Percentiles rank a stretch among this genome's conserved stretches.
Evolutionary conservation across 2,888 invertebrate species (phyloP).

Genomic region (Rhabditoides inermis): DNA sequence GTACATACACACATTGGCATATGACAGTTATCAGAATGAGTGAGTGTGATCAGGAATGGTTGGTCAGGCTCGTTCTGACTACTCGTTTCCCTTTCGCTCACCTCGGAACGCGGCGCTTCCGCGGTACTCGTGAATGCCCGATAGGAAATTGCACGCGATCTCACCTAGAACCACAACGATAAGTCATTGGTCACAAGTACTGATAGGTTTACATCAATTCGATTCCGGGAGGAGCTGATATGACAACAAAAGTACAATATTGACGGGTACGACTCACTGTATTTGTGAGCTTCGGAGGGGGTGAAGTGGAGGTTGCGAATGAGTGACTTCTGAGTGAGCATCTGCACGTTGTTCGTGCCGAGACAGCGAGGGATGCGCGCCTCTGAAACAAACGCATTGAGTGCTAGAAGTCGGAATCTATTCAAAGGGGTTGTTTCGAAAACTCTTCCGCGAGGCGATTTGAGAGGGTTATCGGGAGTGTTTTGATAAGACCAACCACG

Average conservation of each 20-base stretch:
- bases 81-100: too few species aligned
- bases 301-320: slow-evolving; percentile 23
- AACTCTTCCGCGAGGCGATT: slow-evolving; percentile 2
- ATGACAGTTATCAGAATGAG: too few species aligned
- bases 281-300: slow-evolving; percentile 20
- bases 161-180: slow-evolving; percentile 38
- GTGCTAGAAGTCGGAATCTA: background rate
- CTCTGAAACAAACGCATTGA: slow-evolving; percentile 15
- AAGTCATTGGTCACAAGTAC: background rate
- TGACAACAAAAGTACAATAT: too few species aligned
- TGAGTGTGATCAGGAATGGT: too few species aligned
- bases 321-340: slow-evolving; percentile 17
- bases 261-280: slow-evolving; percentile 16
- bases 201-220: too few species aligned
- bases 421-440: background rate
- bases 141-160: slow-evolving; percentile 50
- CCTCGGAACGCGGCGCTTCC: too few species aligned
- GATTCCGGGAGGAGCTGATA: too few species aligned
- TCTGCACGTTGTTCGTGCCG: slow-evolving; percentile 18
- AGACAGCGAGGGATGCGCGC: slow-evolving; percentile 28
- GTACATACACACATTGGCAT: too few species aligned
- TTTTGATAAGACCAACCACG: too few species aligned
- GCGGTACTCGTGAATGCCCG: slow-evolving; percentile 40
- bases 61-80: too few species aligned
- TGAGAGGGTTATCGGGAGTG: background rate